Evolutionary conservation across 2,888 invertebrate species (phyloP).

Genomic region (Sepioteuthis lessoniana): DNA sequence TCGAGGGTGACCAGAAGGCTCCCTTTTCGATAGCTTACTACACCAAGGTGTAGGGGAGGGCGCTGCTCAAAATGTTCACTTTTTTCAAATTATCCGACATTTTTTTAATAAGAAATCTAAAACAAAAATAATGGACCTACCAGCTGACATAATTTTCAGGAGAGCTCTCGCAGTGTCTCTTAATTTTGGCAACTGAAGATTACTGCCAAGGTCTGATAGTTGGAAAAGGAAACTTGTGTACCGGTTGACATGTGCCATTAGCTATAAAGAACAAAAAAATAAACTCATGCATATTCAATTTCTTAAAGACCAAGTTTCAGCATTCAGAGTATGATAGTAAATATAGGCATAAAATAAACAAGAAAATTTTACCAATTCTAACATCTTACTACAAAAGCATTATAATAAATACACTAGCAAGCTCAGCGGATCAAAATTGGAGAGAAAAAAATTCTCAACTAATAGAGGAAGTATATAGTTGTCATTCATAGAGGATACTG

Average conservation of each 20-base stretch:
- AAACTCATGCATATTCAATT: not conserved
- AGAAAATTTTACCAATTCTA: not conserved
- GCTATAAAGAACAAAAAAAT: conserved; percentile 75
- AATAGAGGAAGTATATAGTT: too few relatives aligned
- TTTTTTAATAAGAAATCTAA: not conserved
- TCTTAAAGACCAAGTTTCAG: not conserved
- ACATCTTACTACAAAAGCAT: too few relatives aligned
- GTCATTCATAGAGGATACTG: too few relatives aligned
- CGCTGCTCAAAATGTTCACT: too few relatives aligned
- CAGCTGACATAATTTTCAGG: conserved; percentile 87
- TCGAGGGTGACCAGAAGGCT: too few relatives aligned
- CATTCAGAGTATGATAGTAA: not conserved
- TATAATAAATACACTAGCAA: too few relatives aligned
- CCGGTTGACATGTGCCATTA: conserved; percentile 87
- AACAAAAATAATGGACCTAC: conserved; percentile 57
- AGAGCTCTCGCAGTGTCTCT: conserved; percentile 88
- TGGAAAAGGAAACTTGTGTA: conserved; percentile 79
- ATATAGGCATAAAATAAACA: not conserved
- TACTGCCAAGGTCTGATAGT: conserved; percentile 90
- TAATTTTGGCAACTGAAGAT: conserved; percentile 85
- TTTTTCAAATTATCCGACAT: too few relatives aligned
- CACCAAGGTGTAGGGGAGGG: too few relatives aligned
- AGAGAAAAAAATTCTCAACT: too few relatives aligned
- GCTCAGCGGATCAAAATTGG: too few relatives aligned
- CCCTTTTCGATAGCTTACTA: too few relatives aligned